A percentile compares a stretch with the other conserved stretches of the same genome.
Conservation (phyloP, 2,113 vertebrate species). For the Dipodomys spectabilis region DNA sequence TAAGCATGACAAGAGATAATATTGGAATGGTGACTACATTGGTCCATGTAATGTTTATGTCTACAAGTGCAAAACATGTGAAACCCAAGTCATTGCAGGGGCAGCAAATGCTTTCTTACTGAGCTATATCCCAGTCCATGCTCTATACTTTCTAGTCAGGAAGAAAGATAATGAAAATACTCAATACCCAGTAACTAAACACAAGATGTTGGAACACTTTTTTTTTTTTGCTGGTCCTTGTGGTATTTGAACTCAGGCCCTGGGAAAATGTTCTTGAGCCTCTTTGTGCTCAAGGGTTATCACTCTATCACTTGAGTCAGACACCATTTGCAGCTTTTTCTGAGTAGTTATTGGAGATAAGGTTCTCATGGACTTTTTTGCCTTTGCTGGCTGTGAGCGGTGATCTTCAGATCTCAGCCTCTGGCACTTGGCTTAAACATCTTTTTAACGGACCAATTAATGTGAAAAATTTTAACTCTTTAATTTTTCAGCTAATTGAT, state of each 20-base stretch:
- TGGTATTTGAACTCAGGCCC: too few species aligned
- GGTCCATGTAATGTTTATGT: not conserved
- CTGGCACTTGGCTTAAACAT: too few species aligned
- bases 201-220: not conserved
- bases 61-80: not conserved
- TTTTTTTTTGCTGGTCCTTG: not conserved
- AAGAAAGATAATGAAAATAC: conserved; percentile 20
- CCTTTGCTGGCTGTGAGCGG: too few species aligned
- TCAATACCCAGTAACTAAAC: fast-evolving
- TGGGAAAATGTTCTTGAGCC: too few species aligned
- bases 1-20: not conserved
- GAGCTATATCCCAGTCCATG: too few species aligned
- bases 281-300: too few species aligned
- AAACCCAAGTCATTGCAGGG: not conserved
- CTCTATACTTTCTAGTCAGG: not conserved
- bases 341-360: too few species aligned
- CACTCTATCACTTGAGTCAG: too few species aligned
- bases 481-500: conserved; percentile 19
- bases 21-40: not conserved
- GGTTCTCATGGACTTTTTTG: too few species aligned
- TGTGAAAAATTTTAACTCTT: conserved; percentile 17
- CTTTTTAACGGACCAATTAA: not conserved
- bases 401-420: too few species aligned
- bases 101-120: too few species aligned
- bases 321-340: too few species aligned